phyloP scores from a whole-genome alignment of 2,113 vertebrate genomes.

The Lanius ludovicianus region DNA sequence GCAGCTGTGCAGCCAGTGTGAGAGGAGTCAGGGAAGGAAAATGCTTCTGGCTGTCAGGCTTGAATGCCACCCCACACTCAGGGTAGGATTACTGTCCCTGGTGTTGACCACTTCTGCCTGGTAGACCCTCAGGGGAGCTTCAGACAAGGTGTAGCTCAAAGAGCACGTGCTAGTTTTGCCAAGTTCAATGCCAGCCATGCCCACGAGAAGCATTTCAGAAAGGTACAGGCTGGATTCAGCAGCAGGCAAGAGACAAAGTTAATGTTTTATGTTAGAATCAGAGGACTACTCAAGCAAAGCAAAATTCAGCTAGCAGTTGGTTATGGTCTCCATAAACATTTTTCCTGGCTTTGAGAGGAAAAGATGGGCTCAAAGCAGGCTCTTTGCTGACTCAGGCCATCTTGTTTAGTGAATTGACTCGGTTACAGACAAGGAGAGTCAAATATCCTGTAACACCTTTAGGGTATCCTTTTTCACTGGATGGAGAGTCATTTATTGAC shows the following conservation, averaged over 20 bases:
- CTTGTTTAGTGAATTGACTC: not conserved
- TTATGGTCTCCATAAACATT: not conserved
- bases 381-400: not conserved
- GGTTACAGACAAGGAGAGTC: not conserved
- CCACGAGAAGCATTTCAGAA: not conserved
- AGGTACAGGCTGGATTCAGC: not conserved
- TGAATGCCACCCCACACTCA: rapidly evolving
- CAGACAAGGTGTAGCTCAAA: not conserved
- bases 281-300: not conserved
- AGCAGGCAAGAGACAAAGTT: not conserved
- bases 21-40: not conserved
- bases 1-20: not conserved
- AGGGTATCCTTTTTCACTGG: not conserved
- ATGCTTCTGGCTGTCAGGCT: not conserved
- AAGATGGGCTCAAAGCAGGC: not conserved
- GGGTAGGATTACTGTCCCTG: not conserved
- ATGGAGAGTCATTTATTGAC: not conserved
- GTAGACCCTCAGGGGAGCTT: not conserved
- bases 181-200: not conserved
- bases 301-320: not conserved
- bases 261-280: not conserved
- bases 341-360: not conserved
- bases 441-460: not conserved
- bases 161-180: not conserved
- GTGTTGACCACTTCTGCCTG: not conserved